These are phyloP conservation scores for Oreohelix idahoensis DNA, from an alignment of 1,140 invertebrate genomes.

Conservation along the genomic window DNA sequence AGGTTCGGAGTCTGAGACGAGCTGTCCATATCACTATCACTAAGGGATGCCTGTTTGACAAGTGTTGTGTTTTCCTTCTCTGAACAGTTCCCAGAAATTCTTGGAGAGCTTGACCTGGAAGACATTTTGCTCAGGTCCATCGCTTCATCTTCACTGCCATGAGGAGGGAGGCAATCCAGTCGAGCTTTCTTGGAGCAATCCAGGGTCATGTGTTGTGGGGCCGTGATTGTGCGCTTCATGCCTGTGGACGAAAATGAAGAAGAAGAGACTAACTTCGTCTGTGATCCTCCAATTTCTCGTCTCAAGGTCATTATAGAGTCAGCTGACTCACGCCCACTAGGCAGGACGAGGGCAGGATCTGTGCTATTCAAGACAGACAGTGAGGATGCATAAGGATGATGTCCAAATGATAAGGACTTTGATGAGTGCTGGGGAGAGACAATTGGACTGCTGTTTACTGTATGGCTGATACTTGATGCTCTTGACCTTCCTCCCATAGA, in stretches of 20 bases:
- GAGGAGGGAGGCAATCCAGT: not conserved
- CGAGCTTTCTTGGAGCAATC: slow-evolving; percentile 40
- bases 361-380: not conserved
- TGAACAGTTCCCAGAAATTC: not conserved
- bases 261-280: not conserved
- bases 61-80: slow-evolving; percentile 46
- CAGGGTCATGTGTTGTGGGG: slow-evolving; percentile 38
- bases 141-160: slow-evolving; percentile 38
- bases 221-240: slow-evolving; percentile 50
- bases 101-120: slow-evolving; percentile 4
- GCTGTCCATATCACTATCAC: slow-evolving; percentile 42
- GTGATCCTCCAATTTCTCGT: slow-evolving; percentile 27
- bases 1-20: slow-evolving; percentile 4
- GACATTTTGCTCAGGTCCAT: slow-evolving; percentile 53
- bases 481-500: not conserved
- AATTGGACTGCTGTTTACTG: not conserved
- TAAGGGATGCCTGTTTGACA: slow-evolving; percentile 12
- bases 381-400: not conserved
- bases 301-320: slow-evolving; percentile 40
- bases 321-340: slow-evolving; percentile 35
- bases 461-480: not conserved
- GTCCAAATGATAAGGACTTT: not conserved
- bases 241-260: slow-evolving; percentile 33
- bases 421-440: not conserved
- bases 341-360: slow-evolving; percentile 11